Evolutionary conservation across 2,797 vertebrate genomes (phyloP).

Genomic region (Chelmon rostratus): DNA sequence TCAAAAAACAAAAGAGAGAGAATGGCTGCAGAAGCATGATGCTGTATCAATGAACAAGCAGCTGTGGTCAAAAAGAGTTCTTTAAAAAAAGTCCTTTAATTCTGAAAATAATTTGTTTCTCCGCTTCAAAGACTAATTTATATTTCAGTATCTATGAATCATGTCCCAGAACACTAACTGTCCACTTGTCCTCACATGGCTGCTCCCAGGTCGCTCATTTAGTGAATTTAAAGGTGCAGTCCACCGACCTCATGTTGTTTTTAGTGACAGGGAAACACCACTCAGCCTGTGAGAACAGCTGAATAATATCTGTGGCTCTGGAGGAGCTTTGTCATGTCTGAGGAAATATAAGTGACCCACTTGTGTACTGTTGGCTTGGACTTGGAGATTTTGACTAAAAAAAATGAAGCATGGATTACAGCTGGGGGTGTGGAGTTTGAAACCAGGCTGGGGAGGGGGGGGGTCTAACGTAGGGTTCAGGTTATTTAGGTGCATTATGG

Average conservation of each 20-base stretch:
- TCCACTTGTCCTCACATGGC: background rate
- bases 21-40: background rate
- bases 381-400: no score
- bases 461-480: background rate
- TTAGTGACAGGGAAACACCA: background rate
- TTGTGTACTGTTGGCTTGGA: background rate
- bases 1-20: background rate
- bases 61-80: background rate
- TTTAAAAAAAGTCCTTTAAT: conserved; percentile 1
- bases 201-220: background rate
- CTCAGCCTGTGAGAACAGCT: background rate
- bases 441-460: background rate
- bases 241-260: background rate
- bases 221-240: background rate
- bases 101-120: background rate
- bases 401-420: background rate
- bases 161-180: background rate
- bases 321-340: background rate
- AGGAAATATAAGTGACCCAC: no score
- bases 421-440: background rate
- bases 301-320: background rate
- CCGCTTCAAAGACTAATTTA: background rate
- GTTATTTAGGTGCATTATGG: background rate
- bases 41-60: background rate
- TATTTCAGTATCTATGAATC: background rate